Base-by-base conservation (phyloP, 1,140 invertebrate species). In the Drosophila pseudoobscura region DNA sequence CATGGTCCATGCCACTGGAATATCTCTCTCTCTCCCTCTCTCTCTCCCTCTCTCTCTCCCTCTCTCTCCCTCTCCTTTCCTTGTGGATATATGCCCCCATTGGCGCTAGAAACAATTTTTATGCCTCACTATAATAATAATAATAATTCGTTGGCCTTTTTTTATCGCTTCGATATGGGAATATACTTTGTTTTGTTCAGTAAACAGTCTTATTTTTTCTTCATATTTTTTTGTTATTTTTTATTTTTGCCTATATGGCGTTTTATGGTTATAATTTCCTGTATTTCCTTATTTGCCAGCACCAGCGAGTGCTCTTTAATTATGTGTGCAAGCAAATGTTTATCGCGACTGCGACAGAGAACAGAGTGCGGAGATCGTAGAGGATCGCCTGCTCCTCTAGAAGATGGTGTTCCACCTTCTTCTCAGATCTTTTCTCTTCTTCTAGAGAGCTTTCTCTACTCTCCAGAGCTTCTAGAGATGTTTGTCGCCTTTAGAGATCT, bases 221-320 rank as follows among this genome's bases (percentile, higher is more conserved):
- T 35, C 2, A 2, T 20, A 17, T 15, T 6, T 17, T 31, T 43
- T 51, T 17, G 1, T 1, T 20, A 20, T 20, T 20, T 26, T 5
- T 26, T 26, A 5, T 76, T 71, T 59, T 78, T 65, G 56, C 52
- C 46, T 17, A 17, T 17, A 44, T 39, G 17, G 17, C 17, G 1
- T 61, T 71, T 60, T 66, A 68, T 55, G 61, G 44, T 59, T 63
- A 72, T 82, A 88, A 87, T 88, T 87, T 87, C 70, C 83, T 88
- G 83, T 78, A 78, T 88, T 75, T 82, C 65, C 80, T 61, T 75
- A 78, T 87, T 80, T 77, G 64, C 46, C 50, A 45, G 22, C 54
- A 55, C 41, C 46, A 29, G 46, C 53, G 49, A 49, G 61, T 64
- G 50, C 79, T 41, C 41, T 78, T 78, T 78, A 74, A 80, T 74